Evolutionary conservation across 2,888 invertebrate species (phyloP), one percentile per base, ranked within the genome.

Genomic region (Xestia sexstrigata): DNA sequence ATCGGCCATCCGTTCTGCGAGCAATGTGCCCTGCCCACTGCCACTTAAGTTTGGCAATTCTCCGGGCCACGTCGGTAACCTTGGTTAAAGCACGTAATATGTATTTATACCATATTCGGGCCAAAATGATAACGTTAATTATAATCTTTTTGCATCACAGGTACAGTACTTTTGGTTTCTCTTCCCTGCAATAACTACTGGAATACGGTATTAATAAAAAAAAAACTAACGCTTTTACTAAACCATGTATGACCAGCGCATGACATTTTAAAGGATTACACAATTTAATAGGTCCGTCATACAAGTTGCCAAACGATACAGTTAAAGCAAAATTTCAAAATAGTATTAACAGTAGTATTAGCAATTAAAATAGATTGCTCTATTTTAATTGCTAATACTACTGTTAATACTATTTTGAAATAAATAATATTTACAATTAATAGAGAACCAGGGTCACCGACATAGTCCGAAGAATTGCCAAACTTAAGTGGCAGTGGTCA

Each of bases 361-460:
- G 70, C 65, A 85, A 78, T 83, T 78, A 68, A 84, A 69, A 75
- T 66, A 26, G 63, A 63, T n/a, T n/a, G n/a, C n/a, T n/a, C n/a
- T n/a, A n/a, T n/a, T n/a, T n/a, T n/a, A n/a, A n/a, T n/a, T n/a
- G n/a, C n/a, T n/a, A n/a, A n/a, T n/a, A n/a, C n/a, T n/a, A n/a
- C n/a, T n/a, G n/a, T n/a, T n/a, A n/a, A n/a, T n/a, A n/a, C n/a
- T n/a, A n/a, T n/a, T n/a, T n/a, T n/a, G n/a, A n/a, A n/a, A n/a
- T n/a, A n/a, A n/a, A n/a, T n/a, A n/a, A n/a, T n/a, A n/a, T n/a
- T n/a, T n/a, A n/a, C n/a, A n/a, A n/a, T n/a, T n/a, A n/a, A n/a
- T n/a, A n/a, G n/a, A n/a, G n/a, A n/a, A n/a, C n/a, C n/a, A n/a
- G n/a, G n/a, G n/a, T n/a, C n/a, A n/a, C n/a, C n/a, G n/a, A n/a